Evolutionary conservation across 2,113 vertebrate genomes (phyloP), one percentile per base, ranked within the genome.

Genomic region (Psettodes erumei): DNA sequence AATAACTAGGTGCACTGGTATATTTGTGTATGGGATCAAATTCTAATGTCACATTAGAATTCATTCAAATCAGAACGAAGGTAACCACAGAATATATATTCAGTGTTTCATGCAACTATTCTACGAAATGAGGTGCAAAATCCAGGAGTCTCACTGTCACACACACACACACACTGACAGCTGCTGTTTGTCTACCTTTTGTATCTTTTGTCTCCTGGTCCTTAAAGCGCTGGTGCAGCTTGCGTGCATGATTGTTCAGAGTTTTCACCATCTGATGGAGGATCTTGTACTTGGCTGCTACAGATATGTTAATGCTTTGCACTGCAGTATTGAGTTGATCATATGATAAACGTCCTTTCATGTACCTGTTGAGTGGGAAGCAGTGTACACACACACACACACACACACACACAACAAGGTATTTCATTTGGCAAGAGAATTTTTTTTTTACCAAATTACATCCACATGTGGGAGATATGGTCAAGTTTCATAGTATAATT

Each of bases 131-230:
- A 50, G n/a, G 19, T 43, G 15, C 23, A 51, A 48, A 27, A 13
- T 28, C 30, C n/a, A 35, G 3, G 18, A 60, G 6, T 33, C n/a
- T n/a, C n/a, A n/a, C n/a, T n/a, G n/a, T n/a, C n/a, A n/a, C n/a
- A n/a, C n/a, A n/a, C n/a, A n/a, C 18, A 25, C 47, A 42, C 15
- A 9, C 18, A 58, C 18, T 5, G 18, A 7, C 4, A 11, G 33
- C 45, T n/a, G 37, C 28, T 32, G 8, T 45, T 12, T 3, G 25
- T 12, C 42, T 86, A 97, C 97, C 97, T 95, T 94, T 97, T 0
- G 96, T 98, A 0, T 95, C 93, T 71, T 95, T 95, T 0, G 89
- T 97, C 91, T 98, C 97, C 77, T 97, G 93, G 6, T 95, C 92
- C 43, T 94, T 89, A 77, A 96, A 98, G 53, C 94, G 92, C 83